These are phyloP conservation scores for Bothrops jararaca DNA, from an alignment of 2,113 vertebrate species.

Conservation along the genomic window DNA sequence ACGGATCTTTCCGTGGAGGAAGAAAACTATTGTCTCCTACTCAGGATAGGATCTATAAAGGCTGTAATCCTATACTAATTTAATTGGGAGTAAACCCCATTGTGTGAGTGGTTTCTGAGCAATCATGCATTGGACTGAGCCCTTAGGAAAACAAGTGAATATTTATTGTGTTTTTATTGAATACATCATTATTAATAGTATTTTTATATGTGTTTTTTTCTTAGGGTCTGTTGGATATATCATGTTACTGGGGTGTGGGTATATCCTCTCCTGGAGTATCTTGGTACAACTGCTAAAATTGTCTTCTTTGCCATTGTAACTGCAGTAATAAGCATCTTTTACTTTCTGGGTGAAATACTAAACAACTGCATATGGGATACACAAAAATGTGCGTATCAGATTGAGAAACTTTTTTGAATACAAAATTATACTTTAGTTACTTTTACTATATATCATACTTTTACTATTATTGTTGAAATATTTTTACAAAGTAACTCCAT, in stretches of 20 bases:
- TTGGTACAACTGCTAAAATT: slow-evolving; percentile 78
- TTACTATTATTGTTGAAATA: background rate
- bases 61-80: background rate
- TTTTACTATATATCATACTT: background rate
- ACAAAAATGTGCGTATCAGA: slow-evolving; percentile 77
- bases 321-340: slow-evolving; percentile 79
- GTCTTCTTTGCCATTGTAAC: slow-evolving; percentile 82
- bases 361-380: slow-evolving; percentile 96
- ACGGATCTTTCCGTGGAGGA: background rate
- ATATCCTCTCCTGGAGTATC: slow-evolving; percentile 89
- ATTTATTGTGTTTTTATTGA: background rate
- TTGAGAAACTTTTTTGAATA: background rate
- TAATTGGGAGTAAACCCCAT: background rate
- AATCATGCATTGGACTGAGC: background rate
- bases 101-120: background rate
- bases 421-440: background rate
- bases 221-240: slow-evolving; percentile 95
- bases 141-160: background rate
- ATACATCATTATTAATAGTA: background rate
- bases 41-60: too few species aligned
- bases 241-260: slow-evolving; percentile 96
- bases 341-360: slow-evolving; percentile 89
- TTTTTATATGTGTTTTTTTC: slow-evolving; percentile 46
- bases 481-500: background rate
- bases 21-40: background rate